Conservation (phyloP, 2,888 invertebrate species). For the Epinotia brunnichana region DNA sequence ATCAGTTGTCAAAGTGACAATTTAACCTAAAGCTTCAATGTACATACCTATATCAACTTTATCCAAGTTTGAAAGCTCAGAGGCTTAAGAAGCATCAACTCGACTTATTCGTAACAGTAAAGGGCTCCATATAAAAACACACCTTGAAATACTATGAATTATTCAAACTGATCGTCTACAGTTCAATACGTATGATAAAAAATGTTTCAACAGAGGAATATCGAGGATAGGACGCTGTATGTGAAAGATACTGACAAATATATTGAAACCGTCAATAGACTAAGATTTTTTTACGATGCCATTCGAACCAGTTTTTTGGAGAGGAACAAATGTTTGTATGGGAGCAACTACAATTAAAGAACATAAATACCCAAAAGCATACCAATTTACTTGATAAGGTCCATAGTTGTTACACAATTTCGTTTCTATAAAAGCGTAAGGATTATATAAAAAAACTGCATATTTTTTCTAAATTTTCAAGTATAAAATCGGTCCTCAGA, state of each 20-base stretch:
- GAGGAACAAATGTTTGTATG: too few species aligned
- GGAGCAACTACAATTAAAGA: too few species aligned
- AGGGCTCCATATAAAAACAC: constrained; percentile 36
- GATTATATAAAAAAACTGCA: too few species aligned
- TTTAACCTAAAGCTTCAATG: constrained; percentile 1
- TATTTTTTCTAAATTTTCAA: too few species aligned
- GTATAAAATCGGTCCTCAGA: too few species aligned
- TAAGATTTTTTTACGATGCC: too few species aligned
- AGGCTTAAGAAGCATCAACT: constrained; percentile 33
- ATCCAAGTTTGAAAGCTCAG: constrained; percentile 31
- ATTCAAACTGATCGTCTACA: constrained; percentile 34
- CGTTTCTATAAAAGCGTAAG: too few species aligned
- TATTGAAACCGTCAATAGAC: too few species aligned
- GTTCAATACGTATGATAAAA: constrained; percentile 22
- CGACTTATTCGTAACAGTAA: constrained; percentile 34
- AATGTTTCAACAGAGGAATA: constrained; percentile 14
- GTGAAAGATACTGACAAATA: background rate
- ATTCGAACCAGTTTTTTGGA: too few species aligned
- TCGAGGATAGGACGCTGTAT: background rate
- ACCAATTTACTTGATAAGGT: too few species aligned
- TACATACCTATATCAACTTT: constrained; percentile 12
- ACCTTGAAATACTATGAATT: constrained; percentile 38
- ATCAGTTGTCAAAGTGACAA: background rate
- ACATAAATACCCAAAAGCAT: too few species aligned
- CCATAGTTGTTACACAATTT: too few species aligned